Evolutionary conservation across 23 tunicate species (phyloP), one percentile per base, ranked within the genome.

Genomic region (Diplosoma virens): DNA sequence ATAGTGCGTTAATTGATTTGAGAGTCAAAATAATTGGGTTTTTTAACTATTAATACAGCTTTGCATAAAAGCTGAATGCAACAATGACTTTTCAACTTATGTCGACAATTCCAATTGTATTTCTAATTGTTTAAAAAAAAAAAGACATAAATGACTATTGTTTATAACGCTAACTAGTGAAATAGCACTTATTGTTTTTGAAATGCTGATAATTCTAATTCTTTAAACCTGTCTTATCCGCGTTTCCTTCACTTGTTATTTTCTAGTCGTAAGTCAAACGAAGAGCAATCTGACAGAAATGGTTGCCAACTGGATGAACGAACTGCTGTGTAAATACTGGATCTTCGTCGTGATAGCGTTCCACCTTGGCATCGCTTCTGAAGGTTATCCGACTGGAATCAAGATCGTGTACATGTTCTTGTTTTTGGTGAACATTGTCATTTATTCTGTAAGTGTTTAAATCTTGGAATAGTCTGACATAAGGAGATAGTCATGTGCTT

Each of bases 311-410:
- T 87, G 58, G 37, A 54, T 83, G 22, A 68, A 54, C 26, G 90
- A 83, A 59, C 25, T 66, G 54, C 58, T 94, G 47, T 68, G 87
- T 28, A 85, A 81, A 59, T 95, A 95, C 56, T 95, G 95, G 95
- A 85, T 95, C 1, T 80, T 95, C 28, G 70, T 89, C 27, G 93
- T 95, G 29, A 71, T 86, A n/a, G 87, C 86, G 1, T 89, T 84
- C 72, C 95, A 92, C 61, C 59, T 89, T 0, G 91, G 76, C 2
- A 80, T 95, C 11, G 69, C 84, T 25, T 41, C 84, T 14, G 91
- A 89, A 50, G 99, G 99, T 17, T 35, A 67, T 17, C 96, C 95
- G 9, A 81, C 81, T 59, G 99, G 93, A 1, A 89, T 84, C 23
- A 95, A 89, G 63, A 34, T 95, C 36, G 81, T 81, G 6, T 95